Evolutionary conservation across 2,888 invertebrate species (phyloP).

Genomic region (Itoplectis maculator): DNA sequence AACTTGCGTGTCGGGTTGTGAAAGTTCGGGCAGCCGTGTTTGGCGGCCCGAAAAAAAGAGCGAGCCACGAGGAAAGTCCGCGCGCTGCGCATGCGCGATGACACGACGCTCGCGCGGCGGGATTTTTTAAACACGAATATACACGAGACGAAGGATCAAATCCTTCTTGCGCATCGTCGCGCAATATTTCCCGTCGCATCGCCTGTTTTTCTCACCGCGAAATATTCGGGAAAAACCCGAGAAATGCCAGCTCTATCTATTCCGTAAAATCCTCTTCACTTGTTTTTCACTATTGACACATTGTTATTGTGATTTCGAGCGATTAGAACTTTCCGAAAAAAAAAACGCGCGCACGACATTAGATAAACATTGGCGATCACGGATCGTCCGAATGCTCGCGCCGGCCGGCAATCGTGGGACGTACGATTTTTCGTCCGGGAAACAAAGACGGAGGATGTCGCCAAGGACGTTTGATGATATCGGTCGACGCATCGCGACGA

Average conservation of each 20-base stretch:
- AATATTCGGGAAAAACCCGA: constrained; percentile 7
- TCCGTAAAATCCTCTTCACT: neutral
- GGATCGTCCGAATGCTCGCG: too few species aligned
- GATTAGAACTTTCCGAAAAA: neutral
- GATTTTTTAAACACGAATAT: too few species aligned
- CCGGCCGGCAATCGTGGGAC: too few species aligned
- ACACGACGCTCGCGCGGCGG: neutral
- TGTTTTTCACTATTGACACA: constrained; percentile 6
- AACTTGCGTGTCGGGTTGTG: neutral
- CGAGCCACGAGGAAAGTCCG: constrained; percentile 11
- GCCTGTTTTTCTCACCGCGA: neutral
- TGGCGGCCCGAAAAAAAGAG: constrained; percentile 5
- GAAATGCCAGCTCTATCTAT: neutral
- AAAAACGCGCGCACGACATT: too few species aligned
- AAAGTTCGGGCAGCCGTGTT: neutral
- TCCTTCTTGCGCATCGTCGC: too few species aligned
- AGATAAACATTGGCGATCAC: neutral
- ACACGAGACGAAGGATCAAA: too few species aligned
- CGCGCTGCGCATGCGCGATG: neutral
- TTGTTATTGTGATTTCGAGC: constrained; percentile 7
- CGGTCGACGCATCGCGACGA: neutral
- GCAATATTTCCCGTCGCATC: neutral
- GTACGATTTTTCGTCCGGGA: neutral
- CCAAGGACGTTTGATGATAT: constrained; percentile 3
- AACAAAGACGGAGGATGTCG: neutral